Percentiles rank a stretch among this genome's conserved stretches.
phyloP scores from a whole-genome alignment of 2,888 invertebrate genomes.

The Slavum lentiscoides region DNA sequence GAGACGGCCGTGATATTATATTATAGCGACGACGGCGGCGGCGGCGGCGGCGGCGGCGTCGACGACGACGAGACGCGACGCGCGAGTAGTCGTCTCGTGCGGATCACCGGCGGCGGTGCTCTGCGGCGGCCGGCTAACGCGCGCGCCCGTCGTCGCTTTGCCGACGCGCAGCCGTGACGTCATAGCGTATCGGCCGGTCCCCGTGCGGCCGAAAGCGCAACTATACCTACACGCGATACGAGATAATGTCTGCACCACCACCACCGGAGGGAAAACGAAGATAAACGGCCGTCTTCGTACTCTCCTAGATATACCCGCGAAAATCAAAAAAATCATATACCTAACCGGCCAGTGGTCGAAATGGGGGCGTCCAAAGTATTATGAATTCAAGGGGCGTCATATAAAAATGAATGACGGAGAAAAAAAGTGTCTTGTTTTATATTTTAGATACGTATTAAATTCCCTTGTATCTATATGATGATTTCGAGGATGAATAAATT shows the following conservation, averaged over 20 bases:
- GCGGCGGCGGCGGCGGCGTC: background rate
- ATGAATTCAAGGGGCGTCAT: no score
- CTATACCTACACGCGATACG: background rate
- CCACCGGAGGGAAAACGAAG: background rate
- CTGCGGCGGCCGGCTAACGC: conserved; percentile 33
- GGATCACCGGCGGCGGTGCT: conserved; percentile 37
- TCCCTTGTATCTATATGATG: no score
- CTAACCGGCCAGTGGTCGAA: no score
- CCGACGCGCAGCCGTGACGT: conserved; percentile 36
- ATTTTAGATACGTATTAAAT: no score
- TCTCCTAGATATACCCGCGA: no score
- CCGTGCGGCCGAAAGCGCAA: conserved; percentile 31
- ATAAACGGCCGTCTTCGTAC: background rate
- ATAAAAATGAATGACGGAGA: no score
- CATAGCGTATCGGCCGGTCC: conserved; percentile 19
- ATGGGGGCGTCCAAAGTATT: no score
- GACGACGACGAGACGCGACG: background rate
- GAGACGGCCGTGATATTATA: background rate
- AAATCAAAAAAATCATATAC: no score
- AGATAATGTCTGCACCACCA: background rate
- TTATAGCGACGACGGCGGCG: background rate
- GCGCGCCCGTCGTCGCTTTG: conserved; percentile 25
- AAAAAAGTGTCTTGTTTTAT: no score
- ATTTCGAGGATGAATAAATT: no score
- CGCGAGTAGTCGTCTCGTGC: conserved; percentile 5